A percentile compares a stretch with the other conserved stretches of the same genome.
These are phyloP conservation scores for Paguma larvata DNA, from an alignment of 2,797 vertebrate genomes.

Conservation along the genomic window DNA sequence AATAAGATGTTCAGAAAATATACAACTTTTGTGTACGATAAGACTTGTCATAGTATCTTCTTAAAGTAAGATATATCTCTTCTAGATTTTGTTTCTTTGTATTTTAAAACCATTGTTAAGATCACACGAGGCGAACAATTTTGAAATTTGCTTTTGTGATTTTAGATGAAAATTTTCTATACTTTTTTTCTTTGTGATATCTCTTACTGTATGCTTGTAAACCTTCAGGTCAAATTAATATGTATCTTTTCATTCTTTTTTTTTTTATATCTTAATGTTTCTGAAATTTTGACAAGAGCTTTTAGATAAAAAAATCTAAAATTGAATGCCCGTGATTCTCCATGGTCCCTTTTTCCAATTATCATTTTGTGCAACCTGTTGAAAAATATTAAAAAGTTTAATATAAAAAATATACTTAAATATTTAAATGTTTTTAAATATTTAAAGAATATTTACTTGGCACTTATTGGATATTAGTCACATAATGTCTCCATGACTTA, in stretches of 20 bases:
- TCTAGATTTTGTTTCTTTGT: background rate
- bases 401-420: background rate
- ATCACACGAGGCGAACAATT: background rate
- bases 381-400: background rate
- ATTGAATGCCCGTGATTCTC: background rate
- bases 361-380: background rate
- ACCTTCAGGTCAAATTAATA: background rate
- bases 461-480: background rate
- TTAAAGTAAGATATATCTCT: background rate
- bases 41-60: background rate
- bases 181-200: background rate
- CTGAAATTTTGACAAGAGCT: background rate
- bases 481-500: background rate
- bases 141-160: conserved; percentile 14
- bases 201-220: background rate
- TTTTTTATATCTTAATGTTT: conserved; percentile 1
- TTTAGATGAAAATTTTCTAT: background rate
- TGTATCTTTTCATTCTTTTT: background rate
- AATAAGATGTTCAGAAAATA: background rate
- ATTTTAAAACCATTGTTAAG: conserved; percentile 7
- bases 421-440: conserved; percentile 18
- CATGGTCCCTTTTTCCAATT: background rate
- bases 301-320: conserved; percentile 8
- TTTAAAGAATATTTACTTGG: background rate
- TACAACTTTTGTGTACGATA: background rate